Evolutionary conservation across 1,140 invertebrate genomes (phyloP).

Genomic region (Drosophila setifemur): DNA sequence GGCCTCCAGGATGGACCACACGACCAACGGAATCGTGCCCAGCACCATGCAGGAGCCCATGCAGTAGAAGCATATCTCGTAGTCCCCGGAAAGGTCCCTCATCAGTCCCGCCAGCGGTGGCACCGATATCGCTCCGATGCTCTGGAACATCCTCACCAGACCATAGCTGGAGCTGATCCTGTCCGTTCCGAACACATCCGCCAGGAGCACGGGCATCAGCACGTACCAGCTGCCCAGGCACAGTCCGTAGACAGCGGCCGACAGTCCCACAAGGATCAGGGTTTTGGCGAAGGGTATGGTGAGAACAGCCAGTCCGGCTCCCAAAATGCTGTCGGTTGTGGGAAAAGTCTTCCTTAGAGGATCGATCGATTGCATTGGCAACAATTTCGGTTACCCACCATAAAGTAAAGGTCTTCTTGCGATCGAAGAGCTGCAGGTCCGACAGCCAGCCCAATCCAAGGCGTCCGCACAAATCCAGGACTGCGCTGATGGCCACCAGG

Average conservation of each 20-base stretch:
- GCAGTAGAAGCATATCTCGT: constrained; percentile 88
- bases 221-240: constrained; percentile 90
- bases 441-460: constrained; percentile 88
- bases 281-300: constrained; percentile 86
- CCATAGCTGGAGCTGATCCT: constrained; percentile 89
- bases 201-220: constrained; percentile 88
- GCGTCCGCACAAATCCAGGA: constrained; percentile 87
- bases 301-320: constrained; percentile 87
- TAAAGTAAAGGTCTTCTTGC: constrained; percentile 87
- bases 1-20: constrained; percentile 71
- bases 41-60: constrained; percentile 90
- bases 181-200: constrained; percentile 88
- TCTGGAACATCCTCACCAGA: constrained; percentile 89
- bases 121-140: constrained; percentile 88
- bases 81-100: constrained; percentile 87
- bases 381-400: constrained; percentile 84
- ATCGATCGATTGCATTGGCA: no score
- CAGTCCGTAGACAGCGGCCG: constrained; percentile 86
- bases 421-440: constrained; percentile 88
- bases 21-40: constrained; percentile 86
- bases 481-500: constrained; percentile 88
- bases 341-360: no score
- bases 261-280: constrained; percentile 85
- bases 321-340: constrained; percentile 84
- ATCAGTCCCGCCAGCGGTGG: constrained; percentile 87